Base-by-base conservation (phyloP, 2,888 invertebrate species). In the Archaeoteleia sp. region DNA sequence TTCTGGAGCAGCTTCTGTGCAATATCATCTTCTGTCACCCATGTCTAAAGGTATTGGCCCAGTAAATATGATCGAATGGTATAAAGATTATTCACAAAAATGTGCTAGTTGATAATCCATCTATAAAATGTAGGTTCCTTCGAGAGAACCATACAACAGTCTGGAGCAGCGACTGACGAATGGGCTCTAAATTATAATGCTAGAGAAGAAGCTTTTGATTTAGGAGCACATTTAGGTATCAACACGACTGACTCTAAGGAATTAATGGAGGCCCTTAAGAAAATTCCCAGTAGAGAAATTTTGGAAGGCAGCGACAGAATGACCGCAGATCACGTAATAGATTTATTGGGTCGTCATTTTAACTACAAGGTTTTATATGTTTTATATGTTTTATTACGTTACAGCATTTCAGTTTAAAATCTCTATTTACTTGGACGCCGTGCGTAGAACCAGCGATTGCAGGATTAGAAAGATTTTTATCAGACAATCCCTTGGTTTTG, bases 41-140 rank as follows among this genome's bases (percentile, higher is more conserved):
- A 82, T 82, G 82, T 83, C 82, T 0, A 74, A 75, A 62, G 82
- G 81, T 80, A 34, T n/a, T n/a, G n/a, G n/a, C n/a, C n/a, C n/a
- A n/a, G n/a, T n/a, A n/a, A n/a, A n/a, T n/a, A n/a, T n/a, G n/a
- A n/a, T n/a, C n/a, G n/a, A n/a, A n/a, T n/a, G n/a, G n/a, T n/a
- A n/a, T n/a, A n/a, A n/a, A n/a, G n/a, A n/a, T n/a, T n/a, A n/a
- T n/a, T n/a, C n/a, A n/a, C n/a, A n/a, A n/a, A n/a, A n/a, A n/a
- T n/a, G n/a, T n/a, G n/a, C n/a, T n/a, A n/a, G n/a, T n/a, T n/a
- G n/a, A n/a, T n/a, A n/a, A n/a, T 45, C 30, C n/a, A 25, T 34
- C 12, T 42, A 9, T 23, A 2, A 37, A 27, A 7, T 34, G 8
- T 29, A 83, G 84, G 82, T 13, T 69, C 82, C 15, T 85, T 84